A percentile compares a stretch with the other conserved stretches of the same genome.
phyloP scores from a whole-genome alignment of 2,888 invertebrate genomes.

The Tachina grossa region DNA sequence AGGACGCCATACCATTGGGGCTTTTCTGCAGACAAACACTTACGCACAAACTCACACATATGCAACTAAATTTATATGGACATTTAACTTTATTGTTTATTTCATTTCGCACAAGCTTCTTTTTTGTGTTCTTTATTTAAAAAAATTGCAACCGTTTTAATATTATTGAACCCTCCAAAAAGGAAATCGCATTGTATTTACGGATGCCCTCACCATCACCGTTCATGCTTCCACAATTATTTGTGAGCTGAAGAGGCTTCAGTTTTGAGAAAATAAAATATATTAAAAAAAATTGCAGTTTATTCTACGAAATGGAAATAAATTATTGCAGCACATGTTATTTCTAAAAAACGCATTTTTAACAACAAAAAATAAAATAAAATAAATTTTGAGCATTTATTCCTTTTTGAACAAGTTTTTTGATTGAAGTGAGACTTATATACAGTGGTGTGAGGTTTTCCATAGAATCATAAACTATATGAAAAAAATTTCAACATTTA shows the following conservation, averaged over 20 bases:
- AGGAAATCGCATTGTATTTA: conserved; percentile 21
- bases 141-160: conserved; percentile 46
- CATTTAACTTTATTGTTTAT: conserved; percentile 66
- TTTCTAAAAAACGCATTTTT: conserved; percentile 50
- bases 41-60: not conserved
- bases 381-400: conserved; percentile 16
- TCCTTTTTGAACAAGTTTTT: not conserved
- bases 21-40: not conserved
- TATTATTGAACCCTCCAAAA: conserved; percentile 35
- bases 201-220: not conserved
- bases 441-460: conserved; percentile 2
- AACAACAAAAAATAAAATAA: not conserved
- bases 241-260: conserved; percentile 34
- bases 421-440: not conserved
- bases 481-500: too few species aligned
- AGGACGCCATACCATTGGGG: too few species aligned
- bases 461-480: not conserved
- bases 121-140: conserved; percentile 7
- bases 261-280: not conserved
- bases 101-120: conserved; percentile 40
- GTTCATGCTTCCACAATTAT: not conserved
- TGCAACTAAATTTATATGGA: conserved; percentile 48
- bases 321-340: conserved; percentile 52
- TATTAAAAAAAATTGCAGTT: conserved; percentile 8
- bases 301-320: conserved; percentile 50